Evolutionary conservation across 2,113 vertebrate species (phyloP), one percentile per base, ranked within the genome.

Genomic region (Cricetomys ansorgei): DNA sequence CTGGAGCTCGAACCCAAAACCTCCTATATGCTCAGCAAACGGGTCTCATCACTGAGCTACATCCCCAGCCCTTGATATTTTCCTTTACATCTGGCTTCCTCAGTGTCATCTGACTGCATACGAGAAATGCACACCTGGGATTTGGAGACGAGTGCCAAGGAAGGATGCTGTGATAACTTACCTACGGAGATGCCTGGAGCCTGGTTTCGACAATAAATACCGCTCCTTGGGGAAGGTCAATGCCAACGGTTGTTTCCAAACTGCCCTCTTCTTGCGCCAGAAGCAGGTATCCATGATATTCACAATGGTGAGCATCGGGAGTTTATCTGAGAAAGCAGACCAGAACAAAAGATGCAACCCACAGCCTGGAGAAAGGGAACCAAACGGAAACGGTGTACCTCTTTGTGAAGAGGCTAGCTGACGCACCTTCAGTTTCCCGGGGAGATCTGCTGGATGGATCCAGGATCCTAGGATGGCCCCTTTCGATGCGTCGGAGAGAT

Each of bases 381-480:
- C 89, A 94, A 85, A 89, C 1, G 50, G 40, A 95, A 95, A 92
- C 10, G 87, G 31, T 37, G 13, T 29, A 94, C 89, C 45, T 50
- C 53, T 73, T 92, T n/a, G 4, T 40, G 37, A 90, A 10, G 62
- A n/a, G 9, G 21, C 45, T 81, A 50, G 5, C 1, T 55, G 88
- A 91, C 69, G 21, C 10, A 69, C 83, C 83, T 67, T 86, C 83
- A 50, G 3, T 7, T 23, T 86, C 83, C 10, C 1, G 37, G 50
- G 77, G 27, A 72, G 55, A n/a, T 75, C 16, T 97, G 93, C 15
- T n/a, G 17, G 89, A 37, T 9, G 67, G 40, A 34, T 62, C 59
- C 43, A 97, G 10, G 81, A 97, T 86, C 40, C 97, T 96, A 80
- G 98, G 98, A 55, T 88, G 73, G 59, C 98, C 98, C 40, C 89